Evolutionary conservation across 35 echinoderm and acorn worm species (phyloP).

Genomic region (Lytechinus variegatus): DNA sequence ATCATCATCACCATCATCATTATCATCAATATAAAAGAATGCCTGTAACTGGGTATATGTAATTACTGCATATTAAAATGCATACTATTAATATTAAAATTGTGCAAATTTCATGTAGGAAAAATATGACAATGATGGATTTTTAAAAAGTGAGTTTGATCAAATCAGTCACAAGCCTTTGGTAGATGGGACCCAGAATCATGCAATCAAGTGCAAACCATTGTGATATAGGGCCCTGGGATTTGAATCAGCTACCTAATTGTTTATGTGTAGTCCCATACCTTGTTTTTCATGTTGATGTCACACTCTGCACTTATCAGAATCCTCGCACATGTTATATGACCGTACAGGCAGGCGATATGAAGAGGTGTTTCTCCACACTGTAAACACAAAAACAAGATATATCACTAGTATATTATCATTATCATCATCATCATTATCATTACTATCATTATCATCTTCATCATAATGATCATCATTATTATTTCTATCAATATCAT

Average conservation of each 20-base stretch:
- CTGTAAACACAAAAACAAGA: constrained; percentile 16
- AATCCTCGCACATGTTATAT: constrained; percentile 93
- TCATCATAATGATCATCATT: no score
- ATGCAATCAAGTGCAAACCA: no score
- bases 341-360: constrained; percentile 80
- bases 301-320: constrained; percentile 81
- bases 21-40: no score
- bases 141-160: neutral
- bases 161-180: no score
- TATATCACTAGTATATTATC: no score
- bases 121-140: neutral
- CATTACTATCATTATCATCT: no score
- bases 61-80: neutral
- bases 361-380: constrained; percentile 91
- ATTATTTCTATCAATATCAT: no score
- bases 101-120: neutral
- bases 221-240: no score
- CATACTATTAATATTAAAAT: neutral
- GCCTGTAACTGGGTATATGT: neutral
- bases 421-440: no score
- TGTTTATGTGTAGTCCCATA: constrained; percentile 25
- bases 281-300: constrained; percentile 83
- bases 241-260: no score
- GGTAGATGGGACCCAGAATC: no score
- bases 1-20: no score